These are phyloP conservation scores for Hybos culiciformis DNA, from an alignment of 2,888 invertebrate genomes.

Conservation along the genomic window DNA sequence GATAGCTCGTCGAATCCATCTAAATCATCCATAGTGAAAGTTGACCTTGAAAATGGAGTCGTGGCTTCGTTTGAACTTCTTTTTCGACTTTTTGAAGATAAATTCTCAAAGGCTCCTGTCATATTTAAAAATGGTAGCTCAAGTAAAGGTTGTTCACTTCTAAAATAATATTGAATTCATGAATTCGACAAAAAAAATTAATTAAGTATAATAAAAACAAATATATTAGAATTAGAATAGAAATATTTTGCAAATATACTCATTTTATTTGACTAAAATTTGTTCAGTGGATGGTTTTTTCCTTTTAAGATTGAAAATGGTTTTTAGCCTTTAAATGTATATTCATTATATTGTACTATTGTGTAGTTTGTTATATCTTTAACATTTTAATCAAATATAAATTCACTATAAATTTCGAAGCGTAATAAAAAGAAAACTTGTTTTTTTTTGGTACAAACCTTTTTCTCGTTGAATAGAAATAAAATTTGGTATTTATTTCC, in stretches of 20 bases:
- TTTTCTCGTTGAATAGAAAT: conserved; percentile 55
- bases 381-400: too few species aligned
- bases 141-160: conserved; percentile 49
- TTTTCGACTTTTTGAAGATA: conserved; percentile 19
- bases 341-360: too few species aligned
- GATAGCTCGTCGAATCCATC: conserved; percentile 35
- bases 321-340: too few species aligned
- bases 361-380: too few species aligned
- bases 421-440: conserved; percentile 21
- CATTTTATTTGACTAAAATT: too few species aligned
- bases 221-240: too few species aligned
- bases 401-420: too few species aligned
- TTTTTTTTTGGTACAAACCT: conserved; percentile 48
- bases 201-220: too few species aligned
- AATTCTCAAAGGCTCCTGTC: conserved; percentile 46
- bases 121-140: conserved; percentile 61
- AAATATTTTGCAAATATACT: too few species aligned
- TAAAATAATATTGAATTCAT: conserved; percentile 26
- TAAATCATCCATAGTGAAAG: conserved; percentile 30
- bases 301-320: too few species aligned
- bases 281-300: too few species aligned
- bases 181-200: too few species aligned
- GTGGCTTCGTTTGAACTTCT: conserved; percentile 14
- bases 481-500: conserved; percentile 73
- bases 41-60: conserved; percentile 25